Evolutionary conservation across 1,140 invertebrate genomes (phyloP), one percentile per base, ranked within the genome.

Genomic region (Meloidogyne exigua): DNA sequence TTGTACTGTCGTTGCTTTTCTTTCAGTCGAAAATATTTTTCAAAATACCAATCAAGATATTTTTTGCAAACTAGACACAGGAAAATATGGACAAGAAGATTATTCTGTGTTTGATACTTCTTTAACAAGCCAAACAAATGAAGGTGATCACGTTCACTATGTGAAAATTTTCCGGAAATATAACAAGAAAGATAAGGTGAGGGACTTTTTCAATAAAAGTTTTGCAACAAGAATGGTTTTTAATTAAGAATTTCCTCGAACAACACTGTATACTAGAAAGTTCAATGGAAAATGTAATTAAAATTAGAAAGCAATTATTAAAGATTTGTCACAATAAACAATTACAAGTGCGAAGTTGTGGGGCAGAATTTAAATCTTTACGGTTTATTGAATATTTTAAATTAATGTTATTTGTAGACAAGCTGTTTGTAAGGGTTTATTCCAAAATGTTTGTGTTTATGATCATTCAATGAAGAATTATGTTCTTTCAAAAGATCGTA

Each of bases 131-230:
- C 88, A 91, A 72, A 93, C 93, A 0, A 90, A 91, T 66, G 91
- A 94, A 82, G 95, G 96, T 12, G 96, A 99, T 89, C 94, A 96
- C 85, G 90, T 98, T 1, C 96, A 93, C 12, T 88, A 96, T 39
- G 88, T 98, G 0, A 97, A 96, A 88, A 92, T 97, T 25, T 96
- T 91, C 86, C 91, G 92, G 82, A 91, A 91, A 11, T 84, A 72
- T 71, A 64, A 39, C 83, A 49, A 85, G 84, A 23, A 81, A 82
- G 5, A 91, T 92, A 86, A 94, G 93, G 89, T 91, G 7, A 32
- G 2, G 7, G 2, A 32, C 2, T 39, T 18, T 26, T 32, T 75
- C 42, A 18, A 62, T 70, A 44, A 13, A 39, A 36, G 25, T 15
- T 18, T 67, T 49, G 21, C 63, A 68, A 66, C 68, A 80, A 89